Base-by-base conservation (phyloP, 2,113 vertebrate genomes). In the Prunella himalayana region DNA sequence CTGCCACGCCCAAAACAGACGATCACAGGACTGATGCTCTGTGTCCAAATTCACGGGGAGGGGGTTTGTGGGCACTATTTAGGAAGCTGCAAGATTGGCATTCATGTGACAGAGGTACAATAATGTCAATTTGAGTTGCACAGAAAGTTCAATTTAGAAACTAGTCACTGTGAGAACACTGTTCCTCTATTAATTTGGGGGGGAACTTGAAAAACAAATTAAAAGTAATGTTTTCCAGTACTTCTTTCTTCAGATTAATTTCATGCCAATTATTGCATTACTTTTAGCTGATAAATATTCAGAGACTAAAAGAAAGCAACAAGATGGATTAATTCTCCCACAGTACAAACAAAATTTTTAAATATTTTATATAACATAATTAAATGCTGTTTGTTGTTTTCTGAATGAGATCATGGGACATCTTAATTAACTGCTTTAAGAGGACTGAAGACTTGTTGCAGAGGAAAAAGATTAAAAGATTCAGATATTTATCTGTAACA, bases 221-320 rank as follows among this genome's bases (percentile, higher is more conserved):
- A 76, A 78, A 97, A 95, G 73, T 59, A 94, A 85, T 92, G 79
- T 96, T 95, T 97, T 95, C 82, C 92, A 97, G 80, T 95, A 87
- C 23, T 95, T 17, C 20, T 75, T 95, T 96, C 86, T 92, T 39
- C 91, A 97, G 53, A 71, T 97, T 97, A 97, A 98, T 97, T 97
- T 97, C 92, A 97, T 97, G 96, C 86, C 97, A 97, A 97, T 97
- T 98, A 98, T 33, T 97, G 81, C 95, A 96, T 97, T 97, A 95
- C 86, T 94, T 96, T 96, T 94, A 89, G 85, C 80, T 97, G 94
- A 98, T 97, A 98, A 98, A 97, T 97, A 98, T 97, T 97, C 97
- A 97, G 78, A 95, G 90, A 71, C 95, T 94, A 92, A 97, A 97
- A 84, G 82, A 97, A 96, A 96, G 89, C 91, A 94, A 91, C 82